These are phyloP conservation scores for Crenichthys baileyi DNA, from an alignment of 2,797 vertebrate species.

Conservation along the genomic window DNA sequence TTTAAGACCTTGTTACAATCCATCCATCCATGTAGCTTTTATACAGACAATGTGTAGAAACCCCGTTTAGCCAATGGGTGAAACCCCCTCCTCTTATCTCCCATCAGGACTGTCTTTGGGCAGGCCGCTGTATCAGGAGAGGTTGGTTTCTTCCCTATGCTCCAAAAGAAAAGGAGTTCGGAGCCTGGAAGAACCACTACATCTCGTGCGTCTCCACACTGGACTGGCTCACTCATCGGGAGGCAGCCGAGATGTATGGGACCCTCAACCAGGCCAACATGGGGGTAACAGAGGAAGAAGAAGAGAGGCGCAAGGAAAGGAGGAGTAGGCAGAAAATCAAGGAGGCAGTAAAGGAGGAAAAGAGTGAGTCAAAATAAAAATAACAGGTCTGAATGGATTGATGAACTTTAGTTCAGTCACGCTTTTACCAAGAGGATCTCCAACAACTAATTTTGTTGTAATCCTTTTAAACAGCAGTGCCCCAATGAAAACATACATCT, in stretches of 20 bases:
- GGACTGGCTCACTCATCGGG: slow-evolving; percentile 78
- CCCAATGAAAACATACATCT: not conserved
- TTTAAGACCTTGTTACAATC: too few relatives aligned
- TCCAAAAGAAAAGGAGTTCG: slow-evolving; percentile 75
- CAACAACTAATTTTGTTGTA: not conserved
- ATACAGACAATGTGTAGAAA: not conserved
- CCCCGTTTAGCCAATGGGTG: not conserved
- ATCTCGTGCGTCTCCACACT: slow-evolving; percentile 77
- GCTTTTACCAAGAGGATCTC: not conserved
- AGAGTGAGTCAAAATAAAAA: slow-evolving; percentile 73
- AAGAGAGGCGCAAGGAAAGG: slow-evolving; percentile 79
- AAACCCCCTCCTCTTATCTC: not conserved
- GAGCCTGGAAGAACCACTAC: slow-evolving; percentile 85
- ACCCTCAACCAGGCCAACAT: slow-evolving; percentile 70
- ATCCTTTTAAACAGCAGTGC: not conserved
- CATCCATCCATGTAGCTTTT: not conserved
- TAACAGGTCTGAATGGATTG: not conserved
- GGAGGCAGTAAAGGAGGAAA: slow-evolving; percentile 75
- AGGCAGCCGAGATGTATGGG: slow-evolving; percentile 75
- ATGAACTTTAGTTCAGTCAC: not conserved
- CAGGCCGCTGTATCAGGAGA: slow-evolving; percentile 74
- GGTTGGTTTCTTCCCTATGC: slow-evolving; percentile 87
- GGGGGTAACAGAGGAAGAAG: slow-evolving; percentile 69
- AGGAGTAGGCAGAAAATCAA: slow-evolving; percentile 75
- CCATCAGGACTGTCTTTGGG: slow-evolving; percentile 85